These are phyloP conservation scores for Steatornis caripensis DNA, from an alignment of 2,113 vertebrate genomes.

Conservation along the genomic window DNA sequence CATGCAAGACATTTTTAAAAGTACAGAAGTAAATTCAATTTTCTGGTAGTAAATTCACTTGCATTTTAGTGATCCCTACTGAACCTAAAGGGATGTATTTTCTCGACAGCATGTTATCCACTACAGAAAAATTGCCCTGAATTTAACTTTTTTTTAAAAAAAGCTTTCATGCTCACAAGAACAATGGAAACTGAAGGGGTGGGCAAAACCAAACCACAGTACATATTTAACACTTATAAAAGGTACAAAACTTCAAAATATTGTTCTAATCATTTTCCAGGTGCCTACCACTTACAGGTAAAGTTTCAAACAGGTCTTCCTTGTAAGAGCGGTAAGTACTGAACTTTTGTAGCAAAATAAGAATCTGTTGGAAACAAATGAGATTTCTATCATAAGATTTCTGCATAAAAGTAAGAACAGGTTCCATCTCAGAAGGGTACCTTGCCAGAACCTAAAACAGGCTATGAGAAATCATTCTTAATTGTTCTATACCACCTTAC, in stretches of 20 bases:
- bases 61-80: background rate
- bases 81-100: background rate
- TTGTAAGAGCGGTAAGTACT: background rate
- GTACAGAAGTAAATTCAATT: background rate
- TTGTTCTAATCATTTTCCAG: background rate
- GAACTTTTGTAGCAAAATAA: background rate
- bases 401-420: background rate
- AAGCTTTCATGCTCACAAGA: background rate
- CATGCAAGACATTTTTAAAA: background rate
- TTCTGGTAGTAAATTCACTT: background rate
- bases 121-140: background rate
- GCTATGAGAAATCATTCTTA: background rate
- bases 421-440: background rate
- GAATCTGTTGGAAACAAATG: background rate
- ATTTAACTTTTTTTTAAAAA: background rate
- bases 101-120: background rate
- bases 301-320: background rate
- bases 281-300: background rate
- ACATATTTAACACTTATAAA: background rate
- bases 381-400: background rate
- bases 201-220: background rate
- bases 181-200: background rate
- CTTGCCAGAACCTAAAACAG: background rate
- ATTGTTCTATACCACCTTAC: background rate
- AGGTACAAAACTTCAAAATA: background rate